Evolutionary conservation across 2,113 vertebrate species (phyloP).

Genomic region (Globicephala melas): DNA sequence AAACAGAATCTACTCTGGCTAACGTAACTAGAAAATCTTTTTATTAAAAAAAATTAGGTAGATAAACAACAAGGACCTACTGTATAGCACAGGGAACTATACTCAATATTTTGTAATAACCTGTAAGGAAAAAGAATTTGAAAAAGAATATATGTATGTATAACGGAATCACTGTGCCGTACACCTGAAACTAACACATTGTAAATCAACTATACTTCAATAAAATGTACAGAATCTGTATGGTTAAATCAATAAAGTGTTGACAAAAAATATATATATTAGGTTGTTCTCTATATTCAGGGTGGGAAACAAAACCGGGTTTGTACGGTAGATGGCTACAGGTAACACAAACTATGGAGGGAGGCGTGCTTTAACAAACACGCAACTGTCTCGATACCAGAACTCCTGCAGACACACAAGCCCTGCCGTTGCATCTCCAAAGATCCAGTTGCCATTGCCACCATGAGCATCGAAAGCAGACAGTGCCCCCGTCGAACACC

Average conservation of each 20-base stretch:
- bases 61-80: too few relatives aligned
- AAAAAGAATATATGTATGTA: too few relatives aligned
- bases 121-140: too few relatives aligned
- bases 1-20: background rate
- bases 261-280: background rate
- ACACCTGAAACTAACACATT: background rate
- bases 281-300: background rate
- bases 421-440: background rate
- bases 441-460: background rate
- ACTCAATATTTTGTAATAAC: too few relatives aligned
- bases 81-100: too few relatives aligned
- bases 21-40: background rate
- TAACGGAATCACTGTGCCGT: too few relatives aligned
- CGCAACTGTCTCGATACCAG: background rate
- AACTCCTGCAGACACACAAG: too few relatives aligned
- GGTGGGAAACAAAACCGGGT: background rate
- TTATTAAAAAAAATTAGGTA: background rate
- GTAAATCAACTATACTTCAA: background rate
- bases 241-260: background rate
- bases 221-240: background rate
- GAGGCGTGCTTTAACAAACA: background rate
- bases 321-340: background rate
- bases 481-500: fast-evolving
- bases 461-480: background rate
- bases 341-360: fast-evolving